Conservation (phyloP, 2,797 vertebrate species). For the Paratrypauchen microcephalus region DNA sequence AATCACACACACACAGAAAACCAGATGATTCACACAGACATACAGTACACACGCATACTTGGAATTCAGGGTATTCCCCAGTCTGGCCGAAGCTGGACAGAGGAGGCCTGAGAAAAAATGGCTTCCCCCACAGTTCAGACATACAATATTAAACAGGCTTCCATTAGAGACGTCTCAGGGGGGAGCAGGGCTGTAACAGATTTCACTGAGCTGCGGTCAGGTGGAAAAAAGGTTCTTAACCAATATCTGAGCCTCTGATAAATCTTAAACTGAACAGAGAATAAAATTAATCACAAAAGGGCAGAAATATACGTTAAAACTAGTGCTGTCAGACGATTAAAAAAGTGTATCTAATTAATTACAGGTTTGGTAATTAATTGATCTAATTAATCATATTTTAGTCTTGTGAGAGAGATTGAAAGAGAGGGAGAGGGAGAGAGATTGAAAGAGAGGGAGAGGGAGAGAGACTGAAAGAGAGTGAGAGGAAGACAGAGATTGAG, state of each 20-base stretch:
- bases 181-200: constrained; percentile 21
- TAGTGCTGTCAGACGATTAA: too few relatives aligned
- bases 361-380: too few relatives aligned
- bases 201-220: constrained; percentile 33
- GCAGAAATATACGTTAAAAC: too few relatives aligned
- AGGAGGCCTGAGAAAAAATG: constrained; percentile 26
- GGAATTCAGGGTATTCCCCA: constrained; percentile 39
- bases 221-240: constrained; percentile 33
- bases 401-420: too few relatives aligned
- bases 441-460: too few relatives aligned
- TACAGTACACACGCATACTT: constrained; percentile 15
- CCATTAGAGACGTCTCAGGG: constrained; percentile 47
- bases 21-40: constrained; percentile 22
- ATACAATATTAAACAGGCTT: constrained; percentile 31
- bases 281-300: too few relatives aligned
- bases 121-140: constrained; percentile 20
- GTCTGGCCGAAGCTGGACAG: constrained; percentile 22
- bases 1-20: neutral
- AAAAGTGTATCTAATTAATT: too few relatives aligned
- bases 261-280: neutral
- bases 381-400: too few relatives aligned
- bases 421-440: too few relatives aligned
- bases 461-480: too few relatives aligned
- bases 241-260: constrained; percentile 16
- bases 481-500: too few relatives aligned